A percentile compares a stretch with the other conserved stretches of the same genome.
These are phyloP conservation scores for Ascaphus truei DNA, from an alignment of 2,113 vertebrate species.

Conservation along the genomic window DNA sequence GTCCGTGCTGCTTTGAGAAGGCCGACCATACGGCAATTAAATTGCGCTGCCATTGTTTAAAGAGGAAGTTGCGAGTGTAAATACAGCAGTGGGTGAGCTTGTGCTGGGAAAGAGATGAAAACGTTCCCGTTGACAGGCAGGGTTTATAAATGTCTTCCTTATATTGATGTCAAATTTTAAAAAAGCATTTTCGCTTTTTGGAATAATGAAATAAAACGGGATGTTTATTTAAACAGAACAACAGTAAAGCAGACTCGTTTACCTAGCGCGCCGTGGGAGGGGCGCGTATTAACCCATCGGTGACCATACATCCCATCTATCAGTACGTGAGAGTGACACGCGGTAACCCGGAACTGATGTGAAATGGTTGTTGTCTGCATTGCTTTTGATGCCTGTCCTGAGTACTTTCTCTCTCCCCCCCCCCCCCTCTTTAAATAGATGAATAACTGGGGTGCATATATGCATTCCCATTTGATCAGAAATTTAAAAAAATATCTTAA, in stretches of 20 bases:
- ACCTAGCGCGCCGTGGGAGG: neutral
- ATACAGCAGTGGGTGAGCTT: conserved; percentile 75
- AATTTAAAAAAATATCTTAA: too few relatives aligned
- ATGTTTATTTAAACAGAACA: conserved; percentile 64
- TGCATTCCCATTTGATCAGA: too few relatives aligned
- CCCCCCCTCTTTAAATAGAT: neutral
- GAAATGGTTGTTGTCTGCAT: too few relatives aligned
- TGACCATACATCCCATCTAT: too few relatives aligned
- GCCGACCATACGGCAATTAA: conserved; percentile 34
- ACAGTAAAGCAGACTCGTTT: conserved; percentile 22
- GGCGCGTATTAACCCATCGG: conserved; percentile 13
- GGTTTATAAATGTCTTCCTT: conserved; percentile 77
- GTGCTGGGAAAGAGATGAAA: conserved; percentile 72
- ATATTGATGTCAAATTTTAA: conserved; percentile 74
- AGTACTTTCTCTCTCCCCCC: conserved; percentile 8
- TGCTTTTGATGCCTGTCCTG: conserved; percentile 35
- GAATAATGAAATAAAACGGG: conserved; percentile 62
- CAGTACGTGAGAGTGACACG: too few relatives aligned
- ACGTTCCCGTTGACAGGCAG: conserved; percentile 60
- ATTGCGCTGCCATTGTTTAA: conserved; percentile 88
- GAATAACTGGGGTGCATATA: too few relatives aligned
- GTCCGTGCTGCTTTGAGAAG: neutral
- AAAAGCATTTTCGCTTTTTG: conserved; percentile 69
- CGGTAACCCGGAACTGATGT: too few relatives aligned
- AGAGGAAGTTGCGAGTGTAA: conserved; percentile 90